Percentiles rank a stretch among this genome's conserved stretches.
phyloP scores from a whole-genome alignment of 2,113 vertebrate genomes.

The Pygathrix nemaeus region DNA sequence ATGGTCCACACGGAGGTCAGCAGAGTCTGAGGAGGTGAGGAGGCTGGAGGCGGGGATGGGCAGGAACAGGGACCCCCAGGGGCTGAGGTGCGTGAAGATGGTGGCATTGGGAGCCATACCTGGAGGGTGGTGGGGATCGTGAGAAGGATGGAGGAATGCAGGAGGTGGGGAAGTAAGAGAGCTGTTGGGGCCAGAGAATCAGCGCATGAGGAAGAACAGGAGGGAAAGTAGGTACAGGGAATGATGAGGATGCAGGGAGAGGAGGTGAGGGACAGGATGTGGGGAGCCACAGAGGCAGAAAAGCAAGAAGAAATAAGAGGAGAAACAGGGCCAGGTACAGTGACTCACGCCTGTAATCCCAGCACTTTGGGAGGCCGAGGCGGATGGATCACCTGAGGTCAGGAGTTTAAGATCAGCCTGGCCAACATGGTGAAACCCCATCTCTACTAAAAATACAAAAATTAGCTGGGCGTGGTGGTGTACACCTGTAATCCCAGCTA shows the following conservation, averaged over 20 bases:
- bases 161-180: not conserved
- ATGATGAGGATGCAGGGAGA: not conserved
- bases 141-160: not conserved
- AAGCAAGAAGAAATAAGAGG: not conserved
- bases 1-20: constrained; percentile 91
- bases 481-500: too few species aligned
- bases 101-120: not conserved
- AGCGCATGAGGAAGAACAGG: not conserved
- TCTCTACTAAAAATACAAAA: too few species aligned
- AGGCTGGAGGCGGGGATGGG: not conserved
- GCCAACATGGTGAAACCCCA: too few species aligned
- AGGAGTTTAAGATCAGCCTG: too few species aligned
- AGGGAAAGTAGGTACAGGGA: not conserved
- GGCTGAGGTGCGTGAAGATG: accelerated
- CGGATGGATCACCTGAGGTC: too few species aligned
- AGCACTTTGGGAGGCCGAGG: too few species aligned
- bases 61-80: accelerated
- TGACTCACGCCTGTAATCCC: too few species aligned
- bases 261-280: constrained; percentile 62
- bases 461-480: too few species aligned
- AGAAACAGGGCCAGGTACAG: not conserved
- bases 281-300: not conserved
- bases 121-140: not conserved
- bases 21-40: constrained; percentile 92
- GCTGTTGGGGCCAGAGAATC: not conserved